Evolutionary conservation across 2,888 invertebrate genomes (phyloP), one percentile per base, ranked within the genome.

Genomic region (Plagiodera versicolora): DNA sequence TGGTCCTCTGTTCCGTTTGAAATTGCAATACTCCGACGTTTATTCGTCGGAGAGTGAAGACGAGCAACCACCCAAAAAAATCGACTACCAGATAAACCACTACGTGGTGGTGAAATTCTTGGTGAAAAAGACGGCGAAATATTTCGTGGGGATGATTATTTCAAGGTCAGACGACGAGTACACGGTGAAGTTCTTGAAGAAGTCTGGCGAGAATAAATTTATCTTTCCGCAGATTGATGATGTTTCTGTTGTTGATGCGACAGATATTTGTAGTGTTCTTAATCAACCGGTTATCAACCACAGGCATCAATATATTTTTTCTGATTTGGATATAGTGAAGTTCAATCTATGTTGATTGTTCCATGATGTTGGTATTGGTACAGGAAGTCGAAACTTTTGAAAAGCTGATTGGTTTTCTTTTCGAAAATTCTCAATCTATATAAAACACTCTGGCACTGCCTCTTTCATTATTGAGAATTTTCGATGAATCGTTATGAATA

Each of bases 301-400:
- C 17, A 53, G 53, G 28, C 53, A 53, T 30, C 53, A 53, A 14
- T 53, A 53, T 20, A 53, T 53, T 14, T 53, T 53, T 53, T 24
- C 45, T 6, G 39, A 39, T 39, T 39, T 39, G 14, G 39, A 39
- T 11, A 39, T 39, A n/a, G 10, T 39, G 14, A 39, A 39, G 39
- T 39, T 39, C 39, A 39, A 39, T 39, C 14, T 39, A n/a, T 39
- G 39, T n/a, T 39, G 39, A 39, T 30, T 24, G 24, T 24, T n/a
- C n/a, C n/a, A n/a, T 24, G 24, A 24, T 24, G 24, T 24, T 6
- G 24, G 6, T 3, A 6, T 24, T 3, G 3, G 3, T 24, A 5
- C 24, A 24, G 24, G 6, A 3, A 24, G 24, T n/a, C n/a, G n/a
- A n/a, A n/a, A n/a, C n/a, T n/a, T n/a, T n/a, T n/a, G n/a, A n/a